Evolutionary conservation across 2,888 invertebrate species (phyloP).

Genomic region (Lithosia quadra): DNA sequence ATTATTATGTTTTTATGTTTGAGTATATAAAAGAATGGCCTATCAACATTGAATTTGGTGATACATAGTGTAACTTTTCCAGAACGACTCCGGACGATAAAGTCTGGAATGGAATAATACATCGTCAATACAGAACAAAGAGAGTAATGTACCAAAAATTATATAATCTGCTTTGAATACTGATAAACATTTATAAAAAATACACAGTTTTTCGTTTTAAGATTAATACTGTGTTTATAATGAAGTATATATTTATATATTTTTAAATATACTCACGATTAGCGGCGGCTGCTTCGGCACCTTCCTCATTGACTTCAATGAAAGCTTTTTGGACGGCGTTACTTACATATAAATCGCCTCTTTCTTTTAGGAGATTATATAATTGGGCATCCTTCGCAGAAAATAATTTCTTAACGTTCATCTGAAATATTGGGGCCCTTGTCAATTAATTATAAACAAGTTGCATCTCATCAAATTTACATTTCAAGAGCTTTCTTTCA

Average conservation of each 20-base stretch:
- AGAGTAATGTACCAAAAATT: slow-evolving; percentile 7
- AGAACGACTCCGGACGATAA: slow-evolving; percentile 24
- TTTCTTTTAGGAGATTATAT: slow-evolving; percentile 85
- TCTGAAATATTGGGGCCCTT: slow-evolving; percentile 46
- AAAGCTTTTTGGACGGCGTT: slow-evolving; percentile 93
- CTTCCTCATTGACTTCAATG: slow-evolving; percentile 95
- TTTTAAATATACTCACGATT: slow-evolving; percentile 88
- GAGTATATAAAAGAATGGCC: slow-evolving; percentile 53
- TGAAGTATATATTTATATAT: neutral
- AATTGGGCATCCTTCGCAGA: slow-evolving; percentile 84
- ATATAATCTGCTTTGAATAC: neutral
- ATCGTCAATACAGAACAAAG: slow-evolving; percentile 8
- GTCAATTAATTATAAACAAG: neutral
- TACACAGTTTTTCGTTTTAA: neutral
- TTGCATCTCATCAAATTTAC: neutral
- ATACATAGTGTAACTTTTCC: slow-evolving; percentile 31
- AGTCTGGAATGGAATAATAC: slow-evolving; percentile 42
- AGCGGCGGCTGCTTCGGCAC: slow-evolving; percentile 94
- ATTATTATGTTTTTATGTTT: slow-evolving; percentile 23
- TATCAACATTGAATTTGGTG: slow-evolving; percentile 45
- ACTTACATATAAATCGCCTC: slow-evolving; percentile 84
- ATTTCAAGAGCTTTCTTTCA: neutral
- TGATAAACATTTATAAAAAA: neutral
- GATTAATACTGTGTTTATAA: neutral
- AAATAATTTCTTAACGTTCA: slow-evolving; percentile 65